Evolutionary conservation across 2,113 vertebrate genomes (phyloP).

Genomic region (Apeltes quadracus): DNA sequence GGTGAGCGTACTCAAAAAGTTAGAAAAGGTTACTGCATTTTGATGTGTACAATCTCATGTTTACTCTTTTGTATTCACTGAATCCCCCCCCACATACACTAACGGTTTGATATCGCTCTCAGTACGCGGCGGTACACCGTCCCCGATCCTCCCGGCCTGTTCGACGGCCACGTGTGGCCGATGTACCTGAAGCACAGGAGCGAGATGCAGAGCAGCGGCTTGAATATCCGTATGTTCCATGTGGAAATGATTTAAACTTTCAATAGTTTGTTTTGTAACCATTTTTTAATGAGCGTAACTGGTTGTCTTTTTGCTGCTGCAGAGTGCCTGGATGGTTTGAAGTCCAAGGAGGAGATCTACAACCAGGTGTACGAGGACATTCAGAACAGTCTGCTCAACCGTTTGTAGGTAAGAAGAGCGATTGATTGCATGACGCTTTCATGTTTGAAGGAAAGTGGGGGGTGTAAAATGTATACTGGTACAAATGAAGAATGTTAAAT

Average conservation of each 20-base stretch:
- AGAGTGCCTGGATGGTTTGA: constrained; percentile 82
- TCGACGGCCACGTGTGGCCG: constrained; percentile 87
- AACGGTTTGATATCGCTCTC: constrained; percentile 18
- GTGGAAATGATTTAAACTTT: neutral
- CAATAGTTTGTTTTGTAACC: neutral
- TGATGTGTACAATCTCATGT: neutral
- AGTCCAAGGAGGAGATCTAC: constrained; percentile 81
- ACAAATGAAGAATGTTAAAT: neutral
- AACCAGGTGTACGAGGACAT: constrained; percentile 81
- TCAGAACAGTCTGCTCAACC: constrained; percentile 83
- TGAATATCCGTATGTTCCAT: constrained; percentile 73
- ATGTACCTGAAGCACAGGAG: constrained; percentile 85
- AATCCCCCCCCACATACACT: neutral
- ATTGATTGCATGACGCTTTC: neutral
- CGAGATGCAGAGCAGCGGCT: constrained; percentile 74
- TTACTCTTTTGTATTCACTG: neutral
- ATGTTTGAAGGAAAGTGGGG: neutral
- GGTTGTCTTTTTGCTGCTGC: constrained; percentile 11
- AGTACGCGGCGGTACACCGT: constrained; percentile 83
- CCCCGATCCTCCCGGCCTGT: constrained; percentile 85
- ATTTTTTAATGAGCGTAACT: neutral
- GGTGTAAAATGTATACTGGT: no score
- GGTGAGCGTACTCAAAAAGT: constrained; percentile 56
- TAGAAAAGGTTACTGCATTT: neutral
- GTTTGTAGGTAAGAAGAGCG: constrained; percentile 79